A percentile compares a stretch with the other conserved stretches of the same genome.
phyloP scores from a whole-genome alignment of 2,888 invertebrate genomes.

The Drosophila monieri region DNA sequence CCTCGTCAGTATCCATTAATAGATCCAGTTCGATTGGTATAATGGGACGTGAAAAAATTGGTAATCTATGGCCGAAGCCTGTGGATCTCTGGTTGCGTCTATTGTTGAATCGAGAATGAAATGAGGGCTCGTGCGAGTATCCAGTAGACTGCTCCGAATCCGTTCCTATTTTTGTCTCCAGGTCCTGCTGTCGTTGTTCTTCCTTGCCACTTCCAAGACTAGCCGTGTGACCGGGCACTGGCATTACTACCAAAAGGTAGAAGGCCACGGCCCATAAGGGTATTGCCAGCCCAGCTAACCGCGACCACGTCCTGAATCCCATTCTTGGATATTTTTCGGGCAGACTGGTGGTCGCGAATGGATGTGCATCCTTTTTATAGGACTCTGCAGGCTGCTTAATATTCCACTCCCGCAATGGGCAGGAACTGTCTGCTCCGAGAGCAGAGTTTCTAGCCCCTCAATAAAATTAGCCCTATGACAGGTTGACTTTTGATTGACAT shows the following conservation, averaged over 20 bases:
- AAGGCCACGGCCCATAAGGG: slow-evolving; percentile 37
- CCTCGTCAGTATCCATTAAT: slow-evolving; percentile 79
- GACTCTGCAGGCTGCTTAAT: slow-evolving; percentile 23
- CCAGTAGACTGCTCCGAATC: slow-evolving; percentile 22
- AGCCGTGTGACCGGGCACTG: slow-evolving; percentile 29
- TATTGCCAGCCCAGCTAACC: slow-evolving; percentile 38
- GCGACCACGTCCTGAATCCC: slow-evolving; percentile 22
- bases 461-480: slow-evolving; percentile 17
- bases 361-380: slow-evolving; percentile 34
- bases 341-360: slow-evolving; percentile 8
- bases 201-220: slow-evolving; percentile 47
- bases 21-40: slow-evolving; percentile 81
- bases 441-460: slow-evolving; percentile 6
- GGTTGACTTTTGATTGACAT: slow-evolving; percentile 45
- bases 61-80: slow-evolving; percentile 60
- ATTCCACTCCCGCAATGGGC: slow-evolving; percentile 22
- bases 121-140: not conserved
- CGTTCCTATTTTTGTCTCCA: slow-evolving; percentile 55
- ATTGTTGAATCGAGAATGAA: slow-evolving; percentile 29
- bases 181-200: slow-evolving; percentile 47
- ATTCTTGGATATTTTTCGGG: slow-evolving; percentile 26
- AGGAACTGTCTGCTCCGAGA: not conserved
- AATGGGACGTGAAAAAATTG: slow-evolving; percentile 76
- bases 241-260: slow-evolving; percentile 37
- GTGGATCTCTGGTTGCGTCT: slow-evolving; percentile 70